These are phyloP conservation scores for Ptyas mucosa DNA, from an alignment of 2,113 vertebrate genomes.

Conservation along the genomic window DNA sequence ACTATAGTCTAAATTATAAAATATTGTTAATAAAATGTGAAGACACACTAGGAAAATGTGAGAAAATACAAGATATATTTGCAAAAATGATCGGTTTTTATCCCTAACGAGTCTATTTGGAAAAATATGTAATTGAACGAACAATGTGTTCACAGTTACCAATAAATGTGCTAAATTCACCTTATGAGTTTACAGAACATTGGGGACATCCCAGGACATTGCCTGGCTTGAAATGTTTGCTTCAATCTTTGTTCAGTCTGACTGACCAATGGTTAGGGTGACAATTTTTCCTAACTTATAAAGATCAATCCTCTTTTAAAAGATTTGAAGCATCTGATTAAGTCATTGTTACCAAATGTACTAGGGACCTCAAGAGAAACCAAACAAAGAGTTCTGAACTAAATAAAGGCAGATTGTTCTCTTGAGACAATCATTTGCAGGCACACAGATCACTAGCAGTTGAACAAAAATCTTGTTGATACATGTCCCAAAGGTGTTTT, in stretches of 20 bases:
- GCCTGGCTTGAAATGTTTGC: background rate
- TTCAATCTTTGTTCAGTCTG: background rate
- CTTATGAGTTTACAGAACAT: background rate
- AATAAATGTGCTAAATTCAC: background rate
- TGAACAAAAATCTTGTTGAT: background rate
- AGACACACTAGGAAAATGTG: conserved; percentile 27
- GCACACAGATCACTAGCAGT: background rate
- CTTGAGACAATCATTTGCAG: background rate
- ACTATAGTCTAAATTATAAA: background rate
- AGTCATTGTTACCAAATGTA: background rate
- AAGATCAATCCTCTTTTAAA: background rate
- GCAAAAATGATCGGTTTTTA: background rate
- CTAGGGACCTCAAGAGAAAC: background rate
- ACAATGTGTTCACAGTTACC: background rate
- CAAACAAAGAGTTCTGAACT: background rate
- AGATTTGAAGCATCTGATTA: background rate
- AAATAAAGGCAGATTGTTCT: background rate
- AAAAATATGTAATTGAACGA: background rate
- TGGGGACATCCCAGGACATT: background rate
- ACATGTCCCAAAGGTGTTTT: background rate
- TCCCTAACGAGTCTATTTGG: background rate
- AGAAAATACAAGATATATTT: conserved; percentile 33
- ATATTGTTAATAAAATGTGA: conserved; percentile 46
- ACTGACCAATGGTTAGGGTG: too few relatives aligned
- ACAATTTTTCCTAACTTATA: background rate